phyloP scores from a whole-genome alignment of 2,888 invertebrate genomes.

The Altica lythri region DNA sequence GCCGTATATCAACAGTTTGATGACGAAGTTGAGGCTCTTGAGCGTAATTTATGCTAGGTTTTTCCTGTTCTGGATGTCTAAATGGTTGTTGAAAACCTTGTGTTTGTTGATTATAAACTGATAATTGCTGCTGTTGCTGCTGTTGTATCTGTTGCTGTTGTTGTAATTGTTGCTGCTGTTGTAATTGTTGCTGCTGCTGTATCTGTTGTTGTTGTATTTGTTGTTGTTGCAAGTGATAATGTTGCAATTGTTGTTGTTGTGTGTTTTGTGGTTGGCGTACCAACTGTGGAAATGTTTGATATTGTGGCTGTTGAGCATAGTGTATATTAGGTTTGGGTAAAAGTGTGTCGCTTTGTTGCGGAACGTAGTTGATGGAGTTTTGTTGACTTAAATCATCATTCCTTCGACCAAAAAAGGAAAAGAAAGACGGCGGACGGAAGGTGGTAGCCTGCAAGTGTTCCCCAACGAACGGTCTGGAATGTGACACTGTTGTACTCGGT shows the following conservation, averaged over 20 bases:
- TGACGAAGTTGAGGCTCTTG: conserved; percentile 41
- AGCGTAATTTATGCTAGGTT: conserved; percentile 38
- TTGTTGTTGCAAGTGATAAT: background rate
- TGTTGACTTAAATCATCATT: conserved; percentile 34
- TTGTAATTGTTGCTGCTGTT: conserved; percentile 13
- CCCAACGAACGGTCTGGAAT: conserved; percentile 51
- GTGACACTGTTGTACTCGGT: conserved; percentile 37
- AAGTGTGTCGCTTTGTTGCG: conserved; percentile 18
- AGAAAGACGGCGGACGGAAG: conserved; percentile 52
- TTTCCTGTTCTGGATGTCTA: conserved; percentile 25
- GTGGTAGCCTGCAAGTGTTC: conserved; percentile 57
- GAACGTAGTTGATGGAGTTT: conserved; percentile 6
- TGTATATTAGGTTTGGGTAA: background rate
- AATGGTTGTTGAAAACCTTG: conserved; percentile 12
- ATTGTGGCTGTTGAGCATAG: conserved; percentile 3
- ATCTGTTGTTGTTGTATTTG: conserved; percentile 32
- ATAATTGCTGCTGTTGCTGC: conserved; percentile 24
- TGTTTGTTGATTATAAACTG: background rate
- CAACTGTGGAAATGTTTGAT: conserved; percentile 15
- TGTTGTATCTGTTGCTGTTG: conserved; percentile 21
- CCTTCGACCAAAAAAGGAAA: conserved; percentile 33
- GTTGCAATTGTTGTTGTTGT: conserved; percentile 12
- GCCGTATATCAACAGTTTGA: conserved; percentile 28
- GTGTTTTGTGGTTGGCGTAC: conserved; percentile 23
- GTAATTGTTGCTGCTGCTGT: conserved; percentile 21